Percentiles rank a stretch among this genome's conserved stretches.
These are phyloP conservation scores for Willisornis vidua DNA, from an alignment of 2,113 vertebrate genomes.

Conservation along the genomic window DNA sequence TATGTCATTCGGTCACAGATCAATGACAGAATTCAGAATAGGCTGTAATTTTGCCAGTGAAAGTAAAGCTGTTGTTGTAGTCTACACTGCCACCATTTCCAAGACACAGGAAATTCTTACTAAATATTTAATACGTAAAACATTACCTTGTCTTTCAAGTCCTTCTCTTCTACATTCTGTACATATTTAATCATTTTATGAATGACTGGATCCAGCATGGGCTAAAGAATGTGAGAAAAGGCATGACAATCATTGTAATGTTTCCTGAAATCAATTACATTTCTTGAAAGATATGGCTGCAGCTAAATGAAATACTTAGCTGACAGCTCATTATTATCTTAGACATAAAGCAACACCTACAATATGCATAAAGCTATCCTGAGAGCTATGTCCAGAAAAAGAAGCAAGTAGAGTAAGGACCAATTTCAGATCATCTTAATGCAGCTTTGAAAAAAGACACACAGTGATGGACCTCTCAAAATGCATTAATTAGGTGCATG, in stretches of 20 bases:
- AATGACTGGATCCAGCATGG: slow-evolving; percentile 97
- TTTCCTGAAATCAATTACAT: not conserved
- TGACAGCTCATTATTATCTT: not conserved
- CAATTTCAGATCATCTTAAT: not conserved
- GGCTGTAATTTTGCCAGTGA: not conserved
- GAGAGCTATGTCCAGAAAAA: not conserved
- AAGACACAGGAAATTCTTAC: not conserved
- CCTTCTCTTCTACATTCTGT: slow-evolving; percentile 97
- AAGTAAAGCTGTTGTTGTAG: not conserved
- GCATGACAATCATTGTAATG: not conserved
- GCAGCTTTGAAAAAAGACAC: not conserved
- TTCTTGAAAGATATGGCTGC: not conserved
- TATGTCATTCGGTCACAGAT: not conserved
- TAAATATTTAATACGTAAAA: slow-evolving; percentile 1
- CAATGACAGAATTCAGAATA: not conserved
- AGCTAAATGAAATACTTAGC: not conserved
- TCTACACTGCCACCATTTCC: not conserved
- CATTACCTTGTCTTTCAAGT: slow-evolving; percentile 98
- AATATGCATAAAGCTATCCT: not conserved
- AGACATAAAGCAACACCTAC: not conserved
- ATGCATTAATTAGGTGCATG: not conserved
- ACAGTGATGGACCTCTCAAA: not conserved
- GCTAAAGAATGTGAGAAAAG: slow-evolving; percentile 74
- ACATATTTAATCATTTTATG: slow-evolving; percentile 98
- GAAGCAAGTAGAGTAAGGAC: not conserved